These are phyloP conservation scores for Poeciliopsis paucimaculata DNA, from an alignment of 2,797 vertebrate species.

Conservation along the genomic window DNA sequence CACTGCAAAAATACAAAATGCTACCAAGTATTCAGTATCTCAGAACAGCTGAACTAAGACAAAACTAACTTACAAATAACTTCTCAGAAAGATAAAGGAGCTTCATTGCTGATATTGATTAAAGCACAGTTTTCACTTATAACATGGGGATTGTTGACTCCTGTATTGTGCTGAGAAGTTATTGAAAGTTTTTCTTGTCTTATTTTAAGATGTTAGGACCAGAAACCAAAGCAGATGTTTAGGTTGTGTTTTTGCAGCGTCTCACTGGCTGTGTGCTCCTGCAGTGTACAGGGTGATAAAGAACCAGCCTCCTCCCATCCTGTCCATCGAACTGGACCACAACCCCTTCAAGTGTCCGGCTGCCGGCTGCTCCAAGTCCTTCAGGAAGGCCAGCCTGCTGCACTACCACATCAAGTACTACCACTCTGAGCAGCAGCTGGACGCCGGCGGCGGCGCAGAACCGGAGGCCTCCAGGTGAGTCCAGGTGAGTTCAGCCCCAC, in stretches of 20 bases:
- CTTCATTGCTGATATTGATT: no score
- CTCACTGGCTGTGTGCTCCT: neutral
- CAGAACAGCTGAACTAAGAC: no score
- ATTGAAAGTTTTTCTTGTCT: no score
- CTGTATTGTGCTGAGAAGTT: no score
- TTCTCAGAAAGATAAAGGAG: no score
- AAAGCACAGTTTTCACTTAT: no score
- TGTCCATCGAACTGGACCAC: constrained; percentile 91
- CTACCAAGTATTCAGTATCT: no score
- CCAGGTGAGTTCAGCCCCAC: neutral
- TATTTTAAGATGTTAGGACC: no score
- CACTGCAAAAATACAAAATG: no score
- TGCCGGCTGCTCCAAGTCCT: constrained; percentile 91
- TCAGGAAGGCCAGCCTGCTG: constrained; percentile 94
- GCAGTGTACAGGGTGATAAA: constrained; percentile 87
- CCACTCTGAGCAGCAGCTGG: constrained; percentile 88
- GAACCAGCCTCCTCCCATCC: constrained; percentile 88
- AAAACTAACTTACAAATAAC: no score
- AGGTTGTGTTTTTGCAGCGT: neutral
- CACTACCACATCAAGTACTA: constrained; percentile 99
- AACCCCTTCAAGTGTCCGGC: constrained; percentile 94
- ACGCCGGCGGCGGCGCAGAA: constrained; percentile 19
- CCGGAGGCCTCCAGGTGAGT: constrained; percentile 37
- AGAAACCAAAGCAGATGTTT: neutral
- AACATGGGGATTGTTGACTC: no score